phyloP scores from a whole-genome alignment of 2,113 vertebrate species.

The Canis aureus region DNA sequence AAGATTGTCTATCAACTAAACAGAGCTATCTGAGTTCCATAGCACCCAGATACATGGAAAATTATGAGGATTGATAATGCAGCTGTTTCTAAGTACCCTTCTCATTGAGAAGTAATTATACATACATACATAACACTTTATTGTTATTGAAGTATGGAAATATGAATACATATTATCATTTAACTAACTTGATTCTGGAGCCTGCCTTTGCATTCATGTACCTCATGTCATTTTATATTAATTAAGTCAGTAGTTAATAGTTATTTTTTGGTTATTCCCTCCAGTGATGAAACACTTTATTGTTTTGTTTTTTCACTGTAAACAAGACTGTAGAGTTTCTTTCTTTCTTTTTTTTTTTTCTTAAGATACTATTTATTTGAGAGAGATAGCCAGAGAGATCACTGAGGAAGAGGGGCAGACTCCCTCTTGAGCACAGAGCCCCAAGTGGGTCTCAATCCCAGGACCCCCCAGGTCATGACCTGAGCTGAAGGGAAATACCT shows the following conservation, averaged over 20 bases:
- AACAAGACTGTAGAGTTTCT: no score
- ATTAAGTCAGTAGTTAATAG: slow-evolving; percentile 12
- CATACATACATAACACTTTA: background rate
- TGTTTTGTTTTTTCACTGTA: no score
- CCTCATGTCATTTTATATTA: background rate
- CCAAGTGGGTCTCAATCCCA: no score
- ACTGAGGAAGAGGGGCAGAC: no score
- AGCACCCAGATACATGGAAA: background rate
- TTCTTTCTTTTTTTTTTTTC: no score
- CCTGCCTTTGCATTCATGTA: slow-evolving; percentile 3
- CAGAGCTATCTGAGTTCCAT: background rate
- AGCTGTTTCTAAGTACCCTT: background rate
- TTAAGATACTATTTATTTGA: no score
- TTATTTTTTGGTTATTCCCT: slow-evolving; percentile 19
- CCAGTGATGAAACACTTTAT: background rate
- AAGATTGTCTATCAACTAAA: background rate
- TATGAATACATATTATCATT: background rate
- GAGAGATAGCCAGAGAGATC: no score
- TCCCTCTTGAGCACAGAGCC: no score
- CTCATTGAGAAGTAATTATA: slow-evolving; percentile 8
- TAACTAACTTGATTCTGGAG: background rate
- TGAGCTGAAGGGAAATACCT: no score
- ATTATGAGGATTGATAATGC: background rate
- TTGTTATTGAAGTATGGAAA: slow-evolving; percentile 4
- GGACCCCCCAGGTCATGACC: no score